Base-by-base conservation (phyloP, 2,113 vertebrate species). In the Oenanthe melanoleuca region DNA sequence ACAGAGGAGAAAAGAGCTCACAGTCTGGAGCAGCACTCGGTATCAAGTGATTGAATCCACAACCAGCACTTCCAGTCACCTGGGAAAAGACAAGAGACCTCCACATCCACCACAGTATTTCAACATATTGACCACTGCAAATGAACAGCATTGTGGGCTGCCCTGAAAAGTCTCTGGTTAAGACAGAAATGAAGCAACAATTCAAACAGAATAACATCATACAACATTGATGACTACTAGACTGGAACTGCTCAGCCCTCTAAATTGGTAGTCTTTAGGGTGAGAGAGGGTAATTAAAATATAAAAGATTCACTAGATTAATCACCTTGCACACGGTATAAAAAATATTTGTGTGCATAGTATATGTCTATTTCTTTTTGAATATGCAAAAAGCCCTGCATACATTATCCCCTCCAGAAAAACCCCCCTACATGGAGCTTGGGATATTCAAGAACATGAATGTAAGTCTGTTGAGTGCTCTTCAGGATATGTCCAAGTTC, bases 41-140 rank as follows among this genome's bases (percentile, higher is more conserved):
- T 4, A 3, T 17, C 24, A 67, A 1, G 0, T 4, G 8, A 71
- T 0, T 40, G 24, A 63, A 72, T 3, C 20, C 17, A 50, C 2
- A 81, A 72, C 26, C 61, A 67, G 65, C 57, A 44, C 40, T 72
- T 87, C 63, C 71, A 91, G 79, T 10, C 64, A 52, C 34, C 70
- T 12, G n/a, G 25, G n/a, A 29, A 64, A 53, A 72, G 26, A 15
- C 45, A 29, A 47, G 38, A 73, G 47, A 38, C 12, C 33, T 88
- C 86, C 52, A 24, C 50, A 47, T 40, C 47, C 50, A 57, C 40
- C 47, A 50, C 59, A 70, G 12, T 4, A 50, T 78, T 92, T 64
- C 88, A 91, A 11, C 52, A 61, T 14, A 65, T 0, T 42, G 60
- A 70, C 69, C 47, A 34, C 42, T n/a, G 42, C 55, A 83, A 45